Base-by-base conservation (phyloP, 2,888 invertebrate genomes). In the Cynaeus angustus region DNA sequence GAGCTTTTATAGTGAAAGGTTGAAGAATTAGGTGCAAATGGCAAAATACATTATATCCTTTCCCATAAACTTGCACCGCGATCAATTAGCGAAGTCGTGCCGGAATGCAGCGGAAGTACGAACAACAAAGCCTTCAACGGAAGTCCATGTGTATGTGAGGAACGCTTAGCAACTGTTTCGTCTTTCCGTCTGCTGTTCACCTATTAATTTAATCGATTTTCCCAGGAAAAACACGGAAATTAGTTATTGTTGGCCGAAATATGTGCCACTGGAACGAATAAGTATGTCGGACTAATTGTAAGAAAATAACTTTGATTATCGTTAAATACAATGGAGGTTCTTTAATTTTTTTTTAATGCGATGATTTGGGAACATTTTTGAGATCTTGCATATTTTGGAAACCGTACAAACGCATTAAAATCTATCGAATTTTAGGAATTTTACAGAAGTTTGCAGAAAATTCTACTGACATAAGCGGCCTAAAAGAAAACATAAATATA, bases 71-170 rank as follows among this genome's bases (percentile, higher is more conserved):
- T 26, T 33, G 38, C 55, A 43, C 16, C 30, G 12, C 52, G 41
- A 67, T 59, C 67, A 67, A 67, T 67, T 67, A 67, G 43, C 30
- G 6, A 43, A 59, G 16, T 61, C 67, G 67, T 59, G 59, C 38
- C 13, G 52, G 67, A 14, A 67, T 67, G 50, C 67, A 59, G 37
- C 67, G 67, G 67, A 67, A 67, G 43, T 52, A 26, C 41, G 41
- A 67, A 28, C 56, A 66, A 58, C 48, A 58, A 37, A 37, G 30
- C 46, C 16, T 10, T 28, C 33, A 41, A 37, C 46, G 66, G 66
- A 66, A 66, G 66, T 66, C 58, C 21, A 66, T 58, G 58, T 56
- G 46, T 50, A 58, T 58, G 46, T 41, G 56, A 37, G 48, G 48
- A 10, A 46, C 62, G 26, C 12, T 52, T 41, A 62, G 13, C 50